Evolutionary conservation across 2,113 vertebrate genomes (phyloP), one percentile per base, ranked within the genome.

Genomic region (Gadus macrocephalus): DNA sequence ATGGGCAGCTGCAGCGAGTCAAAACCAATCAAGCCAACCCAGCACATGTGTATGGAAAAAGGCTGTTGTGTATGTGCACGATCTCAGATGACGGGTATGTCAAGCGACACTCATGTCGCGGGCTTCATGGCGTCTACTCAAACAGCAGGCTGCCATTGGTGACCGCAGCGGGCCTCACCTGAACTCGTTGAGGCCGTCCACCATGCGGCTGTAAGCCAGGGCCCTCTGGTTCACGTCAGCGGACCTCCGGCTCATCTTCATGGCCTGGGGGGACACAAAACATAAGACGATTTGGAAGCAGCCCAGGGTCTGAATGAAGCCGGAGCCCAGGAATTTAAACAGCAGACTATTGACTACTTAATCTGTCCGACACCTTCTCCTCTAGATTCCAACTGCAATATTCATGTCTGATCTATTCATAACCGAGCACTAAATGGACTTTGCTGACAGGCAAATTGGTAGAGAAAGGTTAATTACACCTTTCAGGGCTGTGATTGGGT

Each of bases 161-260:
- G 27, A 73, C 25, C 0, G 62, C 61, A 74, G 22, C 11, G 82
- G 91, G 92, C 82, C 86, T 79, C 89, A 99, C 97, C 97, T 95
- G 91, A 99, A 99, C 76, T 98, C 96, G 85, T 95, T 98, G n/a
- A 99, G 92, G 66, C 97, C 96, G 49, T 99, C 97, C 78, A 98
- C 90, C 85, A 99, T 99, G 28, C 95, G 95, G 89, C 92, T 97
- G 88, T 98, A 96, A 0, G 96, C 95, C 92, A 96, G 83, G 76
- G 93, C 96, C 79, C 96, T 92, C 83, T 98, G 96, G 75, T 93
- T 96, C 87, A 94, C 90, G 87, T 99, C 97, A 87, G 95, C 91
- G 87, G 96, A 96, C 87, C 96, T 91, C 12, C 96, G 94, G 79
- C 95, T 97, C 94, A 97, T 95, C 93, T 98, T 99, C 96, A 99